These are phyloP conservation scores for Venturia canescens DNA, from an alignment of 1,140 invertebrate species.

Conservation along the genomic window DNA sequence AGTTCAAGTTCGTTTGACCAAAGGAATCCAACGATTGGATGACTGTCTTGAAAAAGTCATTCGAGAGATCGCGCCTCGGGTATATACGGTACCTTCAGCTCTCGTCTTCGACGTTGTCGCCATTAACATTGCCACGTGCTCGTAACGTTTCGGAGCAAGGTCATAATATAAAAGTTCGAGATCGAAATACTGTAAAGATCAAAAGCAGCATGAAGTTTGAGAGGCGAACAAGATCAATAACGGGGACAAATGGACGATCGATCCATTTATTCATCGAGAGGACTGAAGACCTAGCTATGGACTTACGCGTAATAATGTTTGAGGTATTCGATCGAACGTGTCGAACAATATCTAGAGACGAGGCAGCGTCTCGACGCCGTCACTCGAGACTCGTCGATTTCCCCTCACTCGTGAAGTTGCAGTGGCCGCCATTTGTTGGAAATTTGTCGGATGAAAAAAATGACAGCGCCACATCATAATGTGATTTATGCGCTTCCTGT, in stretches of 20 bases:
- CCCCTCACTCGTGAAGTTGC: too few species aligned
- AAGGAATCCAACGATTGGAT: neutral
- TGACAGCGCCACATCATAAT: too few species aligned
- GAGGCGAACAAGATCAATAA: constrained; percentile 38
- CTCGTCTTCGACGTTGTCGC: constrained; percentile 9
- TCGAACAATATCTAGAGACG: constrained; percentile 3
- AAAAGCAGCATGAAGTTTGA: constrained; percentile 46
- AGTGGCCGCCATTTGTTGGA: too few species aligned
- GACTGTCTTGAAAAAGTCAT: constrained; percentile 26
- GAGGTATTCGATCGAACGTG: neutral
- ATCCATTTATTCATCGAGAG: constrained; percentile 37
- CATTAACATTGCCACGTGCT: neutral
- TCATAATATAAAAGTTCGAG: constrained; percentile 2
- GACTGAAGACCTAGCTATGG: constrained; percentile 24
- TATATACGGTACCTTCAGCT: constrained; percentile 5
- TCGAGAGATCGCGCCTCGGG: constrained; percentile 7
- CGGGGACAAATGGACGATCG: constrained; percentile 15
- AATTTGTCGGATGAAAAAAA: too few species aligned
- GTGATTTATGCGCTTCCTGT: too few species aligned
- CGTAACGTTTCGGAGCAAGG: neutral
- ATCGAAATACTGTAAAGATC: constrained; percentile 32
- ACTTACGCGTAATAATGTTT: constrained; percentile 12
- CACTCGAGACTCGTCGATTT: too few species aligned
- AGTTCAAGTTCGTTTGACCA: neutral
- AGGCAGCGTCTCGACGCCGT: too few species aligned